phyloP scores from a whole-genome alignment of 2,113 vertebrate species.

The Nipponia nippon region DNA sequence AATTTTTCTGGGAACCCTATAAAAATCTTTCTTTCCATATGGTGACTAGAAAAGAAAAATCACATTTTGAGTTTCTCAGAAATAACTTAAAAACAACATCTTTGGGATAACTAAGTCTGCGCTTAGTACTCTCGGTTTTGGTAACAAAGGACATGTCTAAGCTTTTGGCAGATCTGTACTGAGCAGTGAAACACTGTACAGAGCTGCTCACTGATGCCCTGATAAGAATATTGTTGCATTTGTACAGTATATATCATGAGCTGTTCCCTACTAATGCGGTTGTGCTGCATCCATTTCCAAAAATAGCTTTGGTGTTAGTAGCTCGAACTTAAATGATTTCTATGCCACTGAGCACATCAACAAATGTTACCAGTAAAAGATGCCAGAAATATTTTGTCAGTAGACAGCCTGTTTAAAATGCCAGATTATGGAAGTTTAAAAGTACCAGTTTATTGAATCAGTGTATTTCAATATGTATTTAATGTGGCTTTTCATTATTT shows the following conservation, averaged over 20 bases:
- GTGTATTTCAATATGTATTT: not conserved
- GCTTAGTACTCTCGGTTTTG: not conserved
- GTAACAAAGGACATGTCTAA: not conserved
- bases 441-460: not conserved
- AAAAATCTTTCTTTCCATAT: not conserved
- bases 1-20: not conserved
- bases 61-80: not conserved
- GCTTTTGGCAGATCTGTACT: not conserved
- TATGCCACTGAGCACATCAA: not conserved
- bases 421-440: not conserved
- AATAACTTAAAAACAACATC: not conserved
- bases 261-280: not conserved
- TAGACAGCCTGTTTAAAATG: not conserved
- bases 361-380: not conserved
- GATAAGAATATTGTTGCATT: not conserved
- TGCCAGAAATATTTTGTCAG: not conserved
- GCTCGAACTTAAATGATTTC: not conserved
- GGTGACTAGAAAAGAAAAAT: not conserved
- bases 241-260: not conserved
- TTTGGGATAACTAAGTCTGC: not conserved
- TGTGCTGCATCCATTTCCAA: not conserved
- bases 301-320: not conserved
- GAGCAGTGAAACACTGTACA: not conserved
- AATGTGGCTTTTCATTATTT: not conserved
- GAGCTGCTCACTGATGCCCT: not conserved